Conservation (phyloP, 2,113 vertebrate species). For the Rattus norvegicus region DNA sequence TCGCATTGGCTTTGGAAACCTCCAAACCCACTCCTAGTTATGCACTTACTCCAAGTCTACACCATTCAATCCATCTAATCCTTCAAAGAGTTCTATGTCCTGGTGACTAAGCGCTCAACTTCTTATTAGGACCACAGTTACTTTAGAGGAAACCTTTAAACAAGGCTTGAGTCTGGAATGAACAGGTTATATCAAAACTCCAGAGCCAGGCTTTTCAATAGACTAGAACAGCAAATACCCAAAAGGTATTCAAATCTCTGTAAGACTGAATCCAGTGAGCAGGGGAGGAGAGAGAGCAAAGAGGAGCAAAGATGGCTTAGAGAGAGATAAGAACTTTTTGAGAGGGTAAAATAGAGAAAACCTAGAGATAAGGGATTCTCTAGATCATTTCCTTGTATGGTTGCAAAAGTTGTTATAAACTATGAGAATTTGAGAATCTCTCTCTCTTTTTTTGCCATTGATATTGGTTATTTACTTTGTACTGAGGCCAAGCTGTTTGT, state of each 20-base stretch:
- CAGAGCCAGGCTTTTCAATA: not conserved
- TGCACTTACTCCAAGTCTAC: not conserved
- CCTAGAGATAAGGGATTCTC: not conserved
- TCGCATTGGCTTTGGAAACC: not conserved
- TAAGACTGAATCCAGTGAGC: not conserved
- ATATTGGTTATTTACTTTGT: not conserved
- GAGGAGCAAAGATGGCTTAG: not conserved
- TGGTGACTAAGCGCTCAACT: not conserved
- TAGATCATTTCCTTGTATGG: not conserved
- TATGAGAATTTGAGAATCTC: not conserved
- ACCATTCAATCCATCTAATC: not conserved
- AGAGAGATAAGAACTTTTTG: not conserved
- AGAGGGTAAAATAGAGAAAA: not conserved
- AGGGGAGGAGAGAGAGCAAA: not conserved
- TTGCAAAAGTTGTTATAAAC: not conserved
- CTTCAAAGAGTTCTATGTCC: not conserved
- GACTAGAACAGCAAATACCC: not conserved
- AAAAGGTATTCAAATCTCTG: not conserved
- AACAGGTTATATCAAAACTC: not conserved
- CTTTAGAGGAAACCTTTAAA: not conserved
- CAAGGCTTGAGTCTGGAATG: not conserved
- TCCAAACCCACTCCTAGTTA: not conserved
- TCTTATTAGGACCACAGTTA: not conserved
- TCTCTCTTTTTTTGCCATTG: not conserved
- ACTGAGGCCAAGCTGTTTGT: not conserved